Evolutionary conservation across 2,113 vertebrate genomes (phyloP).

Genomic region (Glareola pratincola): DNA sequence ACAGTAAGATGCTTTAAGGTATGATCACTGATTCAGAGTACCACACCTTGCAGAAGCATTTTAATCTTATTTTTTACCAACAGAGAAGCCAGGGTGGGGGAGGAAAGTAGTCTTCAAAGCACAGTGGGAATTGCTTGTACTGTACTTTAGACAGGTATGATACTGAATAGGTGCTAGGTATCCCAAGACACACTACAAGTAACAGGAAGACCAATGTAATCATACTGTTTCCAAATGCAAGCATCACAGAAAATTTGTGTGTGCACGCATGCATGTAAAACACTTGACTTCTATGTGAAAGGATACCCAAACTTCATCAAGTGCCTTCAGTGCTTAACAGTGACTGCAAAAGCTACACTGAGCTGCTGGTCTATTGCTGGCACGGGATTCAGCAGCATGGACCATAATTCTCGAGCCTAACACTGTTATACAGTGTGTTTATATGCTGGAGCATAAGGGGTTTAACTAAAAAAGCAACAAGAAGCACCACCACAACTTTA

Average conservation of each 20-base stretch:
- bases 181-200: neutral
- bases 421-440: neutral
- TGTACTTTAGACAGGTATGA: neutral
- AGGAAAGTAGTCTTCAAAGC: neutral
- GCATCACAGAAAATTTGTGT: neutral
- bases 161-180: neutral
- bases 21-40: neutral
- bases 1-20: neutral
- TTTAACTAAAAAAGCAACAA: neutral
- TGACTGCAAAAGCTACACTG: neutral
- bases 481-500: neutral
- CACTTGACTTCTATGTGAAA: neutral
- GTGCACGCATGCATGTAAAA: neutral
- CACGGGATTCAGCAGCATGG: neutral
- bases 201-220: neutral
- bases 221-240: neutral
- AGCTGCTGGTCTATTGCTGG: accelerated
- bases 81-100: neutral
- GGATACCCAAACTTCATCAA: neutral
- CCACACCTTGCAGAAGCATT: neutral
- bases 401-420: neutral
- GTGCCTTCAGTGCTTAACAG: neutral
- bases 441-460: neutral
- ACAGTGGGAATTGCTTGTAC: neutral
- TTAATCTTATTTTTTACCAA: neutral